Conservation (phyloP, 2,797 vertebrate species). For the Astyanax mexicanus region DNA sequence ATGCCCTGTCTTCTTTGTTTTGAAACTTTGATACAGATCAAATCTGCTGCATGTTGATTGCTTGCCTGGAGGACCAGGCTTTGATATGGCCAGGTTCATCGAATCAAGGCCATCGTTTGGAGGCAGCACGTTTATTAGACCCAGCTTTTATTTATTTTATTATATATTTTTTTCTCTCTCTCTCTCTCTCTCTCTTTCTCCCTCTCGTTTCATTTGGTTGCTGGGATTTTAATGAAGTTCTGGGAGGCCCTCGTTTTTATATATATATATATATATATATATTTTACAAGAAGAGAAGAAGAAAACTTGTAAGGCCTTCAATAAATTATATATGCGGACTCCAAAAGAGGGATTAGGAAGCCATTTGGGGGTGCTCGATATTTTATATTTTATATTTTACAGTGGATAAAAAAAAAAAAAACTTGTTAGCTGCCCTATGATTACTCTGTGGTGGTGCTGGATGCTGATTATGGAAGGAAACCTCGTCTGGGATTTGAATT, state of each 20-base stretch:
- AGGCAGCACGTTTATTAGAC: conserved; percentile 48
- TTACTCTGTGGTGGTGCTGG: not conserved
- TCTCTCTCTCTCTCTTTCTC: too few species aligned
- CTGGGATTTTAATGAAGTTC: conserved; percentile 42
- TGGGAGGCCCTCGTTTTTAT: not conserved
- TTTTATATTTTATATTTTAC: not conserved
- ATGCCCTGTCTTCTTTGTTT: conserved; percentile 66
- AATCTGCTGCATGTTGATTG: conserved; percentile 62
- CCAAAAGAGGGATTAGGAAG: conserved; percentile 22
- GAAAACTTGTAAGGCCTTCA: too few species aligned
- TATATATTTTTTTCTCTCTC: too few species aligned
- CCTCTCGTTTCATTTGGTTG: conserved; percentile 45
- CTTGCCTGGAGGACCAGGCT: conserved; percentile 54
- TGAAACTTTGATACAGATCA: conserved; percentile 66
- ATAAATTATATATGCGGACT: conserved; percentile 26
- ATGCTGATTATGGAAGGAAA: conserved; percentile 3
- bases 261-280: too few species aligned
- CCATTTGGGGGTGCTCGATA: not conserved
- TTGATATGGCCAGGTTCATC: conserved; percentile 57
- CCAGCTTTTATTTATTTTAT: conserved; percentile 42
- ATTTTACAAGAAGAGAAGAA: too few species aligned
- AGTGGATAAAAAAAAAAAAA: conserved; percentile 17
- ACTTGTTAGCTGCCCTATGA: conserved; percentile 8
- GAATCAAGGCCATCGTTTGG: conserved; percentile 54
- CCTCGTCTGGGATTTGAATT: too few species aligned